Conservation (phyloP, 2,113 vertebrate species). For the Varanus salvator region DNA sequence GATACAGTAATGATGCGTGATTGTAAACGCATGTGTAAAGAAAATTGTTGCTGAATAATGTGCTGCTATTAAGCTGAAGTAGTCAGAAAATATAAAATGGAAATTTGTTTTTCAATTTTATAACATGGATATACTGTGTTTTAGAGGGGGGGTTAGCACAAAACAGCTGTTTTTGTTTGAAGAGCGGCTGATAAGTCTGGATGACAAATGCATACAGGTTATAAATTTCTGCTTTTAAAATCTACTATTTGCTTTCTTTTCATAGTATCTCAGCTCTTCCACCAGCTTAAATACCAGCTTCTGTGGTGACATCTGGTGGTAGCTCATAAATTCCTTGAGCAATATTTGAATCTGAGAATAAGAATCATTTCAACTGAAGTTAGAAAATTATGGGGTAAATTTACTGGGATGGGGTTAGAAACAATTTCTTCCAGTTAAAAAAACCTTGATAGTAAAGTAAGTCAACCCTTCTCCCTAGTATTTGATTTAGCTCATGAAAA, state of each 20-base stretch:
- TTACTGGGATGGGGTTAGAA: neutral
- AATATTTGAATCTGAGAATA: conserved; percentile 21
- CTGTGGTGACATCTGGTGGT: conserved; percentile 79
- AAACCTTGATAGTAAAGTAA: neutral
- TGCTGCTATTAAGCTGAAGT: neutral
- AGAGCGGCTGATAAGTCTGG: neutral
- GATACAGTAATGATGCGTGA: neutral
- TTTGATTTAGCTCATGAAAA: neutral
- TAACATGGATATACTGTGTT: neutral
- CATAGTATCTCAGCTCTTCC: conserved; percentile 13
- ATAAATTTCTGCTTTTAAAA: conserved; percentile 37
- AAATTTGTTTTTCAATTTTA: neutral
- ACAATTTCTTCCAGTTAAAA: neutral
- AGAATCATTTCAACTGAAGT: neutral
- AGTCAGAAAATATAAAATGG: neutral
- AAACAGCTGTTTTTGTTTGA: conserved; percentile 19
- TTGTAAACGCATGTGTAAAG: neutral
- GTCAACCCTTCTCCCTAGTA: neutral
- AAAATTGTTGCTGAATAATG: conserved; percentile 15
- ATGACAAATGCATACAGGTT: neutral
- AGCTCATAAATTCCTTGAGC: conserved; percentile 36
- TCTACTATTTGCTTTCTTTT: neutral
- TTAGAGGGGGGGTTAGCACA: neutral
- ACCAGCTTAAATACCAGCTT: conserved; percentile 55
- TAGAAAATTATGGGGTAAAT: neutral